Evolutionary conservation across 2,797 vertebrate species (phyloP).

Genomic region (Columba guinea): DNA sequence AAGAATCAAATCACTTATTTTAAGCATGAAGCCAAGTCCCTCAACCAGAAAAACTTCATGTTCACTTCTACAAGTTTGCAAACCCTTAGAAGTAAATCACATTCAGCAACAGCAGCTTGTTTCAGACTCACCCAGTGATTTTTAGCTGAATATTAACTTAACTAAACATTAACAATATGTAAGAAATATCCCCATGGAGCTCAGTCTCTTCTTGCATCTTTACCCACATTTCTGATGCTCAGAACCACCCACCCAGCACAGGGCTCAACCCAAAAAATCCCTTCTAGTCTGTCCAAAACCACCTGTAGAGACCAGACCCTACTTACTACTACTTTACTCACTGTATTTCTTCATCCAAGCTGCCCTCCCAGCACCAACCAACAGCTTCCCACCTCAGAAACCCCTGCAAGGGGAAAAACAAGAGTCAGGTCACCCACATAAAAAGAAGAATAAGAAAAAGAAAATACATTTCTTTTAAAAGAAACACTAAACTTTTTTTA

Average conservation of each 20-base stretch:
- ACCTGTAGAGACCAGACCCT: rapidly evolving
- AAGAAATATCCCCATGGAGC: not conserved
- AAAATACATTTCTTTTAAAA: rapidly evolving
- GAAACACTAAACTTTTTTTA: not conserved
- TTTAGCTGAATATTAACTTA: not conserved
- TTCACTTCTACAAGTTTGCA: not conserved
- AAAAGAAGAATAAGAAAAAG: not conserved
- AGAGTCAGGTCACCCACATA: too few species aligned
- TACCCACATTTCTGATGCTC: not conserved
- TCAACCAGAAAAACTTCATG: not conserved
- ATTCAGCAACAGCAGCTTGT: not conserved
- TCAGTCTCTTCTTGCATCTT: not conserved
- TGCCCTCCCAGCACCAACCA: not conserved
- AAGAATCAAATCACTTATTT: not conserved
- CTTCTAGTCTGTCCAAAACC: not conserved
- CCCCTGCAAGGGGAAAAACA: not conserved
- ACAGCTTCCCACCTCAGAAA: not conserved
- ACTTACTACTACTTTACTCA: too few species aligned
- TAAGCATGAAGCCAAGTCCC: not conserved
- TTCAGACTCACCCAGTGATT: not conserved
- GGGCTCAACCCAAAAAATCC: not conserved
- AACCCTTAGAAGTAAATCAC: not conserved
- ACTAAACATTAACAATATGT: rapidly evolving
- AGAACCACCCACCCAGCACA: not conserved
- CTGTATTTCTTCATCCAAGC: not conserved